These are phyloP conservation scores for Pogonophryne albipinna DNA, from an alignment of 2,797 vertebrate genomes.

Conservation along the genomic window DNA sequence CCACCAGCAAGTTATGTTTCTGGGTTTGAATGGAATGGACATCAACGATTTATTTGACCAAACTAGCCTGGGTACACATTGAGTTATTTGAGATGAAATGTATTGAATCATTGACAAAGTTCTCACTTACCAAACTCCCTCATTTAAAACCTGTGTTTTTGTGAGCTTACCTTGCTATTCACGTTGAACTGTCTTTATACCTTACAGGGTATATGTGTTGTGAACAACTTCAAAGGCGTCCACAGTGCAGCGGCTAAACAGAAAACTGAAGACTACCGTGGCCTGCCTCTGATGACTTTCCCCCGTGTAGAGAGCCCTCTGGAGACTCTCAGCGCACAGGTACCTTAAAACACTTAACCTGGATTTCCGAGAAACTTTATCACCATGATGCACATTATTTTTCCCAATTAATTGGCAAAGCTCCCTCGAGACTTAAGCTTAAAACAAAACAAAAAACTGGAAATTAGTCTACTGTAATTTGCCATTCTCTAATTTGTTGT, in stretches of 20 bases:
- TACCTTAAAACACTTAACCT: conserved; percentile 74
- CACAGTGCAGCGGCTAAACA: conserved; percentile 88
- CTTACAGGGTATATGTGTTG: conserved; percentile 94
- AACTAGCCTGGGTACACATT: too few relatives aligned
- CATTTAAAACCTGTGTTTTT: too few relatives aligned
- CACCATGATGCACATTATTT: conserved; percentile 46
- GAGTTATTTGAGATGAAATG: too few relatives aligned
- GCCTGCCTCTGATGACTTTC: conserved; percentile 96
- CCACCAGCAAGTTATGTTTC: too few relatives aligned
- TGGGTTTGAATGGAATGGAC: too few relatives aligned
- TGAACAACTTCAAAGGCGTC: conserved; percentile 97
- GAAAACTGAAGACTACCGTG: conserved; percentile 94
- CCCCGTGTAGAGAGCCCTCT: conserved; percentile 97
- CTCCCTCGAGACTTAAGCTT: conserved; percentile 33
- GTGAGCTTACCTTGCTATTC: too few relatives aligned
- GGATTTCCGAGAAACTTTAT: conserved; percentile 43
- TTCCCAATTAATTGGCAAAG: conserved; percentile 43
- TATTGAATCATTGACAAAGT: too few relatives aligned
- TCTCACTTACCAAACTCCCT: too few relatives aligned
- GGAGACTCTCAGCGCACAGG: conserved; percentile 98
- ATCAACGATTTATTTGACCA: too few relatives aligned
- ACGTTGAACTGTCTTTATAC: conserved; percentile 2
- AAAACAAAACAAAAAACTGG: conserved; percentile 20
- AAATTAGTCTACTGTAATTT: conserved; percentile 31
- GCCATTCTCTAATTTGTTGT: conserved; percentile 1